Conservation (phyloP, 2,113 vertebrate species). For the Pogonocichla stellata region DNA sequence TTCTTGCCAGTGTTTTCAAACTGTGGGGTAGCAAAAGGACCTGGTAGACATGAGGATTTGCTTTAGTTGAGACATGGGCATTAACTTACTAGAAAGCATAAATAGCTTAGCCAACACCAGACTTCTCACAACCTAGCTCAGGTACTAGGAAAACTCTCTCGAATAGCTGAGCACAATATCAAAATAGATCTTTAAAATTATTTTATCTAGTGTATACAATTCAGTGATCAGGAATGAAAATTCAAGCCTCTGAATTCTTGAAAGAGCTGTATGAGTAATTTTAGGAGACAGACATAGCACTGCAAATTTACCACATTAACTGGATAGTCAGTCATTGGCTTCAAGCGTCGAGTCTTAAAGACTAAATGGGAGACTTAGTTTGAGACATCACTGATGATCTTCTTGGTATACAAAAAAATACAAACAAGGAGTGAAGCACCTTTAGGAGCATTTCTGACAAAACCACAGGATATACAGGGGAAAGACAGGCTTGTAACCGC, state of each 20-base stretch:
- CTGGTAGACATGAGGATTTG: neutral
- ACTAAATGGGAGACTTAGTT: neutral
- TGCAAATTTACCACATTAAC: neutral
- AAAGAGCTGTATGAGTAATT: neutral
- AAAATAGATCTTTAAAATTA: neutral
- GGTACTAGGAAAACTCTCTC: neutral
- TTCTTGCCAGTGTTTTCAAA: neutral
- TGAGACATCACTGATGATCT: neutral
- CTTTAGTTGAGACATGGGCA: neutral
- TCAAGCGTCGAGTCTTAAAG: neutral
- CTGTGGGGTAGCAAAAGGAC: neutral
- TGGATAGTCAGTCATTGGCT: neutral
- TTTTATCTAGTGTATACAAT: neutral
- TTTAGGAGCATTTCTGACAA: neutral
- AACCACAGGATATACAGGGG: neutral
- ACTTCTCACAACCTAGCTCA: neutral
- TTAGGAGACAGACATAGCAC: neutral
- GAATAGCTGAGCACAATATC: neutral
- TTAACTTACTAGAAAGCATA: neutral
- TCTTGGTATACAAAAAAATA: neutral
- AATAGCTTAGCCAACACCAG: neutral
- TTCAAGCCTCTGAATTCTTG: neutral
- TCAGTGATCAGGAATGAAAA: conserved; percentile 6
- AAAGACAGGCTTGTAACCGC: neutral
- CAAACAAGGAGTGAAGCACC: neutral